These are phyloP conservation scores for Nebria brevicollis DNA, from an alignment of 2,888 invertebrate genomes.

Conservation along the genomic window DNA sequence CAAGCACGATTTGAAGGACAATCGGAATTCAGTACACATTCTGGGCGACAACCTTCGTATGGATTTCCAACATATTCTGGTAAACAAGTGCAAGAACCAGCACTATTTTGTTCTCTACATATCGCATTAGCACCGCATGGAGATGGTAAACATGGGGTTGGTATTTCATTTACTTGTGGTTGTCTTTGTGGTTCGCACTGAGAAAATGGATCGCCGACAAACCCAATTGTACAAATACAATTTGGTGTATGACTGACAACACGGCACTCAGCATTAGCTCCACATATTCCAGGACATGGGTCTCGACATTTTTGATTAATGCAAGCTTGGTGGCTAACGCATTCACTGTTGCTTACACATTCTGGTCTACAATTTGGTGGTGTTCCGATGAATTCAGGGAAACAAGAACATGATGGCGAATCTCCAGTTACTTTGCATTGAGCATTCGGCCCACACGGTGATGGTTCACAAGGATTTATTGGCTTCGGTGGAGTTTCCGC, in stretches of 20 bases:
- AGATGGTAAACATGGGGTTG: constrained; percentile 74
- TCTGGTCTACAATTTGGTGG: constrained; percentile 77
- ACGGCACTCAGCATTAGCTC: constrained; percentile 64
- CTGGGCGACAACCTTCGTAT: constrained; percentile 77
- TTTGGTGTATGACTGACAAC: constrained; percentile 67
- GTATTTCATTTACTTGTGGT: constrained; percentile 60
- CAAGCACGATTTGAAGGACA: constrained; percentile 73
- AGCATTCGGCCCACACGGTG: constrained; percentile 77
- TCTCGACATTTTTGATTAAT: constrained; percentile 66
- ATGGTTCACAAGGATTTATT: constrained; percentile 72
- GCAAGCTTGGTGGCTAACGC: constrained; percentile 63
- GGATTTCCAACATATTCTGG: constrained; percentile 81
- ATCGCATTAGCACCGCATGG: constrained; percentile 76
- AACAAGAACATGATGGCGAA: constrained; percentile 79
- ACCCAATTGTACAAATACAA: constrained; percentile 69
- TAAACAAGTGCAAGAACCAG: constrained; percentile 77
- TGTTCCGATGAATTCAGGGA: constrained; percentile 73
- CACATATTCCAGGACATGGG: constrained; percentile 66
- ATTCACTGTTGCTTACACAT: constrained; percentile 62
- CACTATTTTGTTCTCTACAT: constrained; percentile 76
- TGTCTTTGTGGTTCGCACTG: constrained; percentile 63
- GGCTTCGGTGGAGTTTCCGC: constrained; percentile 50
- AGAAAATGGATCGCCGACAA: constrained; percentile 73
- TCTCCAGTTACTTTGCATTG: constrained; percentile 74
- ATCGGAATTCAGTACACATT: constrained; percentile 73